phyloP scores from a whole-genome alignment of 2,113 vertebrate species.

The Pimephales promelas region DNA sequence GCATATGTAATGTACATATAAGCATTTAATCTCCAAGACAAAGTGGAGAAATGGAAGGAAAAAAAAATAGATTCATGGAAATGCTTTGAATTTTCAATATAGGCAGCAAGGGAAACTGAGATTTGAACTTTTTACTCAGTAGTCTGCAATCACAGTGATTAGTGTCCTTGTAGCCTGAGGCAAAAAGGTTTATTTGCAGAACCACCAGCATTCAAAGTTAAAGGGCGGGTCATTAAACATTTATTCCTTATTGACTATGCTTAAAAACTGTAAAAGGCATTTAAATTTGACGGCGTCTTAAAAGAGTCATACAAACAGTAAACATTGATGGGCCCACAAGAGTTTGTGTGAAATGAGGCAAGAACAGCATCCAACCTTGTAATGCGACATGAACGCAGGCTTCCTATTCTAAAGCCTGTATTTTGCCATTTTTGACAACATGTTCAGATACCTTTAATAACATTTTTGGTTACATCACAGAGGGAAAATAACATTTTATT shows the following conservation, averaged over 20 bases:
- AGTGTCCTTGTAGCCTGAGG: slow-evolving; percentile 66
- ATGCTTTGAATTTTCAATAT: slow-evolving; percentile 20
- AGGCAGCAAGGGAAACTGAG: background rate
- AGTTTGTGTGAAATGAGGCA: slow-evolving; percentile 14
- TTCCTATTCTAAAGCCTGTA: background rate
- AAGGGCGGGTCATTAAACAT: slow-evolving; percentile 73
- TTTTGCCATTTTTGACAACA: slow-evolving; percentile 44
- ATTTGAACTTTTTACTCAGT: slow-evolving; percentile 57
- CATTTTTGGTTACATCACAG: background rate
- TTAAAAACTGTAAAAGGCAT: slow-evolving; percentile 75
- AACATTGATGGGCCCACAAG: slow-evolving; percentile 65
- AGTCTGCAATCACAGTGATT: slow-evolving; percentile 66
- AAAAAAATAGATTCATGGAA: background rate
- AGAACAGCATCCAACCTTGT: background rate
- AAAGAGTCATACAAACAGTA: slow-evolving; percentile 69
- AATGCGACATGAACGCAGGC: background rate
- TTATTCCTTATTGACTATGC: slow-evolving; percentile 76
- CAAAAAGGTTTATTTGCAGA: slow-evolving; percentile 66
- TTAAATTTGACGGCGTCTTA: slow-evolving; percentile 75
- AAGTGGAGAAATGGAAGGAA: background rate
- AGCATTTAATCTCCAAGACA: background rate
- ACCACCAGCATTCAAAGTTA: slow-evolving; percentile 72
- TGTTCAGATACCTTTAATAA: background rate
- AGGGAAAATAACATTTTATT: background rate
- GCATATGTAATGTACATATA: background rate